Percentiles rank a stretch among this genome's conserved stretches.
These are phyloP conservation scores for Hydrophis major DNA, from an alignment of 2,797 vertebrate genomes.

Conservation along the genomic window DNA sequence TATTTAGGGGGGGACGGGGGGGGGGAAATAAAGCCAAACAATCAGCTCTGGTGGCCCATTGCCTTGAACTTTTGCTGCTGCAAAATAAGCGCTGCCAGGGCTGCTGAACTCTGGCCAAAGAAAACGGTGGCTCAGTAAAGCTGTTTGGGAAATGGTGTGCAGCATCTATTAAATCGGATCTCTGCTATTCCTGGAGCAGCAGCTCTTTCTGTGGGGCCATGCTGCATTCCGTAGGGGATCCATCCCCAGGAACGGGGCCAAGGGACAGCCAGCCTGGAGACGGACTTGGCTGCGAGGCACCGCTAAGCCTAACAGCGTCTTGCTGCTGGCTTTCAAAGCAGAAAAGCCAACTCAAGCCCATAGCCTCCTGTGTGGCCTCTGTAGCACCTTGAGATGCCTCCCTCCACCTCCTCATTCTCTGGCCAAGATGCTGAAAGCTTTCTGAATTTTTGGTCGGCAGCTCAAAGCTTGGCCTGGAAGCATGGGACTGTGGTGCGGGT, in stretches of 20 bases:
- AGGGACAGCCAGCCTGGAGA: background rate
- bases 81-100: constrained; percentile 42
- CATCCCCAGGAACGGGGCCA: background rate
- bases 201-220: background rate
- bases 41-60: constrained; percentile 42
- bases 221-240: background rate
- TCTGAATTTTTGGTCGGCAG: background rate
- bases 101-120: constrained; percentile 53
- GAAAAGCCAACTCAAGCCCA: background rate
- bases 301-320: background rate
- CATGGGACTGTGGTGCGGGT: background rate
- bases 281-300: background rate
- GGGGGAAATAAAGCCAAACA: constrained; percentile 33
- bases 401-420: background rate
- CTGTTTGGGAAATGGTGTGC: background rate
- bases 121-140: constrained; percentile 54
- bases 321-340: background rate
- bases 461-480: background rate
- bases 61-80: background rate
- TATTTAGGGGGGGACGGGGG: background rate
- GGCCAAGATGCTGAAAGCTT: background rate
- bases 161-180: background rate
- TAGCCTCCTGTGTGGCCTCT: background rate
- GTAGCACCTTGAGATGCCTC: background rate
- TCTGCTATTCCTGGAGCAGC: background rate